Conservation (phyloP, 2,113 vertebrate genomes). For the Xyrauchen texanus region DNA sequence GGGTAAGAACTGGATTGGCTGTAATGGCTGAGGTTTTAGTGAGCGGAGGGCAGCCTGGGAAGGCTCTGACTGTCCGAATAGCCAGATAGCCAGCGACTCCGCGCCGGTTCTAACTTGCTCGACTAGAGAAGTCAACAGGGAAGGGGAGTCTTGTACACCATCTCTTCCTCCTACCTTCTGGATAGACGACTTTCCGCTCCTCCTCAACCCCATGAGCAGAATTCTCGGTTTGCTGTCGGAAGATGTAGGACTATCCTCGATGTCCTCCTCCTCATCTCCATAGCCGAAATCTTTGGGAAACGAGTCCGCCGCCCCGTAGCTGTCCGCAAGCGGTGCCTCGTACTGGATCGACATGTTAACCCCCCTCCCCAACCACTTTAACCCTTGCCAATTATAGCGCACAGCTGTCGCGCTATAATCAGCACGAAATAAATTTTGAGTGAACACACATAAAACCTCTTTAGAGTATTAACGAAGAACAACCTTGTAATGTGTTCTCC, state of each 20-base stretch:
- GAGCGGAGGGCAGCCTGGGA: no score
- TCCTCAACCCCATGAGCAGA: constrained; percentile 91
- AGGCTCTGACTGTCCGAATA: no score
- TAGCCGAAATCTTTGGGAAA: constrained; percentile 97
- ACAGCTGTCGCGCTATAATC: constrained; percentile 3
- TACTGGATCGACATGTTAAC: constrained; percentile 94
- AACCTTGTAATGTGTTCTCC: constrained; percentile 60
- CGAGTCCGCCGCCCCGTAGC: constrained; percentile 88
- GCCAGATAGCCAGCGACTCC: no score
- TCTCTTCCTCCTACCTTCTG: constrained; percentile 84
- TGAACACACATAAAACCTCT: constrained; percentile 43
- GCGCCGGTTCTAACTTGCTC: constrained; percentile 22
- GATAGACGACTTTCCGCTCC: constrained; percentile 97
- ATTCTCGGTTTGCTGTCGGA: constrained; percentile 93
- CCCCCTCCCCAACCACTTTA: constrained; percentile 59
- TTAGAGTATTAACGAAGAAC: constrained; percentile 27
- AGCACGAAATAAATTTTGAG: constrained; percentile 3
- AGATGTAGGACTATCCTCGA: constrained; percentile 79
- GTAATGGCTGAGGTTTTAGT: neutral
- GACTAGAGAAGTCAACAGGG: neutral
- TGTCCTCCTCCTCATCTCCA: constrained; percentile 90
- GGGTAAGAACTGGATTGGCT: neutral
- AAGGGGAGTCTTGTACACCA: neutral
- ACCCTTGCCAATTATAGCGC: constrained; percentile 41
- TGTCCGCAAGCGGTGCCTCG: constrained; percentile 87